These are phyloP conservation scores for Sinocyclocheilus grahami DNA, from an alignment of 2,113 vertebrate species.

Conservation along the genomic window DNA sequence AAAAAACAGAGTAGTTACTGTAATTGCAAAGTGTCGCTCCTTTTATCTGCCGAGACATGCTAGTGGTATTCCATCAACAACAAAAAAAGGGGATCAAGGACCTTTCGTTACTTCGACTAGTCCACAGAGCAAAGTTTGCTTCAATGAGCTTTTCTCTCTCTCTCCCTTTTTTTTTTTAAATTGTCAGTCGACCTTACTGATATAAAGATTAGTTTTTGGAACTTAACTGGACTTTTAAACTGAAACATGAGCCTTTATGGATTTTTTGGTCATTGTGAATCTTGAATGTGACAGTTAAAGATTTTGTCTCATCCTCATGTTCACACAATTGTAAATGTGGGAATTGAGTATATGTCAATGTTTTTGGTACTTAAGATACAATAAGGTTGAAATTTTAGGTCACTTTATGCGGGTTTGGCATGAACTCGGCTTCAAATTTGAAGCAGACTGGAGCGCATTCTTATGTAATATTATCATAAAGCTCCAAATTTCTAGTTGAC, in stretches of 20 bases:
- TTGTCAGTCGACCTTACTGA: not conserved
- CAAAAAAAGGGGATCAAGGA: not conserved
- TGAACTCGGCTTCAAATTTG: not conserved
- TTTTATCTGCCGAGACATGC: constrained; percentile 9
- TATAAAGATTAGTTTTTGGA: not conserved
- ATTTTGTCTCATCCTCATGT: not conserved
- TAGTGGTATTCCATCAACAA: not conserved
- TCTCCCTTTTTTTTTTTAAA: not conserved
- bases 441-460: not conserved
- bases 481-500: not conserved
- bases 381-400: not conserved
- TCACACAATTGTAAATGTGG: not conserved
- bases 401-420: not conserved
- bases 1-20: constrained; percentile 15
- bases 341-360: not conserved
- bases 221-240: not conserved
- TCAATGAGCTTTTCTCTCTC: not conserved
- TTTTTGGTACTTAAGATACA: not conserved
- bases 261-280: not conserved
- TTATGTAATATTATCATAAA: not conserved
- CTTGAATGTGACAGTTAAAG: constrained; percentile 19
- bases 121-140: constrained; percentile 4
- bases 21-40: constrained; percentile 9
- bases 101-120: not conserved
- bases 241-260: not conserved